Evolutionary conservation across 2,888 invertebrate genomes (phyloP), one percentile per base, ranked within the genome.

Genomic region (Sphaerophoria rueppellii): DNA sequence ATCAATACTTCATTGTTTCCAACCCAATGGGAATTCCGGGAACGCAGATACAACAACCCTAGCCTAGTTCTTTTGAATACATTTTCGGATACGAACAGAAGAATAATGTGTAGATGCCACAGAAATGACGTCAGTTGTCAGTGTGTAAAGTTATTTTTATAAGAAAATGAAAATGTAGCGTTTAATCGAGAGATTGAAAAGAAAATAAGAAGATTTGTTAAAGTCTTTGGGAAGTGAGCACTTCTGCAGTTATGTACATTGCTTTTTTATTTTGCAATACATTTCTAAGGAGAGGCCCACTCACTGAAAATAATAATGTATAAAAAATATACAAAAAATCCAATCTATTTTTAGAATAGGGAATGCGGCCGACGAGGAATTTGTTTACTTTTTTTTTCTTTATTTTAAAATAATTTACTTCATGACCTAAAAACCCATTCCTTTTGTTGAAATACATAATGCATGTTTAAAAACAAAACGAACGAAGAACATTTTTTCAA

Each of bases 341-440:
- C 4, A 43, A 9, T 12, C 43, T 43, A 43, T 43, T 9, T 0
- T 11, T 4, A 43, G 11, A 43, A 43, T 11, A 9, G 6, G 11
- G 43, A 43, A 12, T 43, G 43, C 12, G 12, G 4, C 9, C 12
- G 12, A 12, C 12, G 12, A 52, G 4, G 58, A 43, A 55, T 14
- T n/a, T 11, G 32, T 52, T 37, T 35, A 4, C n/a, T 16, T 50
- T 6, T 43, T 43, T 40, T 35, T 48, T 60, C 60, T 40, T 32
- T 6, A 12, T 24, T 54, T 32, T 6, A 37, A 61, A 73, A 63
- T 73, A 34, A 57, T 5, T 82, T 60, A 78, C 72, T 46, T 57
- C 61, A 72, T 83, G 83, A 75, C 82, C 82, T 40, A 78, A 78
- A 74, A 48, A 48, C 6, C n/a, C n/a, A n/a, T 14, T 52, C 6